Conservation (phyloP, 2,797 vertebrate genomes). For the Sebastes itinus region DNA sequence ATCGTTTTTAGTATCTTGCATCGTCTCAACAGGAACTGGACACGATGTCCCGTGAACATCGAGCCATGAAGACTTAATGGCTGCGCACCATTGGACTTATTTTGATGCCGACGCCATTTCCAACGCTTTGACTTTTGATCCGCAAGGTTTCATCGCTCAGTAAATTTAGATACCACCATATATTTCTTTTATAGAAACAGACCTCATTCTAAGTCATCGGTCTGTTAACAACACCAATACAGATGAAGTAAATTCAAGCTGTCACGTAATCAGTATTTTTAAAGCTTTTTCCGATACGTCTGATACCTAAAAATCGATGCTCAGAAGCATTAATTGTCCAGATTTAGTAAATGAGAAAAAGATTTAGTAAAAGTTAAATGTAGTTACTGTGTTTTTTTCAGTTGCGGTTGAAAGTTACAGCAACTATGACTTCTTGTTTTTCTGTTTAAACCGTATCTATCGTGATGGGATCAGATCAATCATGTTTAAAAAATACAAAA, state of each 20-base stretch:
- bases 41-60: background rate
- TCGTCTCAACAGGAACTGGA: background rate
- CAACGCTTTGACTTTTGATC: constrained; percentile 18
- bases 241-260: background rate
- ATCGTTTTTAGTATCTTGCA: background rate
- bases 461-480: background rate
- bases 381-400: background rate
- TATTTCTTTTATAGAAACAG: background rate
- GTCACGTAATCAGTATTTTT: background rate
- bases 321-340: background rate
- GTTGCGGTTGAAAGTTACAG: background rate
- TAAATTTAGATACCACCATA: background rate
- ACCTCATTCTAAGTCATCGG: background rate
- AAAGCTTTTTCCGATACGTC: background rate
- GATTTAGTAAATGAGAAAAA: background rate
- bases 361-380: background rate
- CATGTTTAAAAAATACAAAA: background rate
- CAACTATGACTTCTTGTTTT: background rate
- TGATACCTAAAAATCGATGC: background rate
- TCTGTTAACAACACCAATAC: background rate
- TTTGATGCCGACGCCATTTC: constrained; percentile 58
- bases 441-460: background rate
- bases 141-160: background rate
- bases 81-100: constrained; percentile 29
- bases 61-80: constrained; percentile 22